phyloP scores from a whole-genome alignment of 2,888 invertebrate species.

The Nudaria mundana region DNA sequence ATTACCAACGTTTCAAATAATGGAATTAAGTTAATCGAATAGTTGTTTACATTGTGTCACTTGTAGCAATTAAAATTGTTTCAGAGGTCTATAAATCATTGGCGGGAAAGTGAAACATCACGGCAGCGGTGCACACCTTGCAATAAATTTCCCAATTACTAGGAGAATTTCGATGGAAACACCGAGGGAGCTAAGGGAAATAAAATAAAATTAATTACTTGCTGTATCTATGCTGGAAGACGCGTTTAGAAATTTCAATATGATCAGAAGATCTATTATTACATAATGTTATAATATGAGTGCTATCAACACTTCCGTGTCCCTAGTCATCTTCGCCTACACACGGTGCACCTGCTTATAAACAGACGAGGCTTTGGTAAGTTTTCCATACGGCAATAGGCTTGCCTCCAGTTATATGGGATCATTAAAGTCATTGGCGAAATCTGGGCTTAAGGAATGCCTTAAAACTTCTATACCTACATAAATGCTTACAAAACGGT shows the following conservation, averaged over 20 bases:
- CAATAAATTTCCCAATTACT: constrained; percentile 80
- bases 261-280: not conserved
- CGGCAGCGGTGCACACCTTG: constrained; percentile 71
- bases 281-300: not conserved
- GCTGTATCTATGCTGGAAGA: constrained; percentile 10
- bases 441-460: no score
- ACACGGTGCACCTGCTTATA: no score
- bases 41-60: constrained; percentile 81
- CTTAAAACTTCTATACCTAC: no score
- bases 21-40: constrained; percentile 80
- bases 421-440: no score
- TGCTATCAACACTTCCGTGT: no score
- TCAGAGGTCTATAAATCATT: constrained; percentile 77
- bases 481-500: no score
- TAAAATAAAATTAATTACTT: constrained; percentile 71
- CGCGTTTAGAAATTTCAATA: not conserved
- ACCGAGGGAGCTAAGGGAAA: constrained; percentile 49
- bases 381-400: no score
- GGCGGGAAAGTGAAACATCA: constrained; percentile 79
- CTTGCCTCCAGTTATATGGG: no score
- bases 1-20: constrained; percentile 64
- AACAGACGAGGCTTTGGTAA: no score
- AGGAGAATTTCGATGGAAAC: constrained; percentile 66
- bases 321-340: no score
- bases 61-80: constrained; percentile 80